Conservation (phyloP, 2,797 vertebrate genomes). For the Anomalospiza imberbis region DNA sequence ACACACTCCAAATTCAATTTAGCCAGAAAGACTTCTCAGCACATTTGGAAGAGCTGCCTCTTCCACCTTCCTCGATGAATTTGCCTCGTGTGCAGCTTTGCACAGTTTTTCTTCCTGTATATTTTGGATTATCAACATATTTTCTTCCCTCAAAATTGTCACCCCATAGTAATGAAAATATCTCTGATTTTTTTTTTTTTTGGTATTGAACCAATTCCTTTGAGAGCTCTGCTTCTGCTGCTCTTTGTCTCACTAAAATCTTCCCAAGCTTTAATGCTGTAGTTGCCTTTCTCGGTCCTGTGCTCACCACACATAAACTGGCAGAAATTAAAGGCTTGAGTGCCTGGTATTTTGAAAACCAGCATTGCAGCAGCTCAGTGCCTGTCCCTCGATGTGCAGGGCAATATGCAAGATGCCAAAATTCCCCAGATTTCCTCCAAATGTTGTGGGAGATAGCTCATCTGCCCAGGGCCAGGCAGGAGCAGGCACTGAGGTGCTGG, state of each 20-base stretch:
- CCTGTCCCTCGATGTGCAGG: background rate
- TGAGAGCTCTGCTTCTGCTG: background rate
- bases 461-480: background rate
- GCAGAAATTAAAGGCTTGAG: background rate
- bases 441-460: background rate
- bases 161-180: background rate
- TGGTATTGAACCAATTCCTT: background rate
- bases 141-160: background rate
- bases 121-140: background rate
- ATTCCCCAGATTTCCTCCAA: background rate
- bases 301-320: background rate
- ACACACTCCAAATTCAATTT: slow-evolving; percentile 15
- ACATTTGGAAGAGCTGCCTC: background rate
- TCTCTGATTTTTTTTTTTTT: background rate
- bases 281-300: background rate
- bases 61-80: background rate
- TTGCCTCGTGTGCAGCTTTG: background rate
- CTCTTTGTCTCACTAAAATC: background rate
- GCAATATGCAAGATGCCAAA: background rate
- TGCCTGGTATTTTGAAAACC: background rate
- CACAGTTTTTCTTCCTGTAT: background rate
- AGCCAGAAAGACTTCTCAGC: slow-evolving; percentile 4
- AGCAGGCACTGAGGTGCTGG: fast-evolving
- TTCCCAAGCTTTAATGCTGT: background rate
- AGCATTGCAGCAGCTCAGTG: background rate